Conservation (phyloP, 2,888 invertebrate genomes). For the Synergus laeviventris region DNA sequence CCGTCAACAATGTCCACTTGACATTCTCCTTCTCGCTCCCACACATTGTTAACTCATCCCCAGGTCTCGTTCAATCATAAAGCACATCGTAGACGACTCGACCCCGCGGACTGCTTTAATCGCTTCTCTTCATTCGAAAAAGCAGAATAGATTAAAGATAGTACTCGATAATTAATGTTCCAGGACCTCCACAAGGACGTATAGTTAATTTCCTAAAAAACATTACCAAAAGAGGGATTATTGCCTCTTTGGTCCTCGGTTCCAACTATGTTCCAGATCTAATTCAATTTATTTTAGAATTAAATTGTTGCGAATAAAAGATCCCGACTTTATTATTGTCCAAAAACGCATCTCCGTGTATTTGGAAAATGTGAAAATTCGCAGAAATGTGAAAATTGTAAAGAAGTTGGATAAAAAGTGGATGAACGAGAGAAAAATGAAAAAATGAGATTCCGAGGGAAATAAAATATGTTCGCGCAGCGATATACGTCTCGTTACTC, state of each 20-base stretch:
- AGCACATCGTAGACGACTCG: conserved; percentile 66
- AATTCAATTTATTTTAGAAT: no score
- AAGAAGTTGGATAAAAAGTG: background rate
- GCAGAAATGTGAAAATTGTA: background rate
- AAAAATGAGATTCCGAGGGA: no score
- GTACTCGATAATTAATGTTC: conserved; percentile 35
- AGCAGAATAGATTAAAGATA: conserved; percentile 38
- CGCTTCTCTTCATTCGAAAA: conserved; percentile 39
- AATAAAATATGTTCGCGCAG: background rate
- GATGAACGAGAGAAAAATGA: background rate
- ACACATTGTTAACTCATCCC: conserved; percentile 69
- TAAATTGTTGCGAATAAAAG: no score
- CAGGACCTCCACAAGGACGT: background rate
- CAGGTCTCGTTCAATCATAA: conserved; percentile 72
- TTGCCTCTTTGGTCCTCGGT: no score
- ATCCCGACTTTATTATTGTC: no score
- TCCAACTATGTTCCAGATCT: no score
- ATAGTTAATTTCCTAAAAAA: background rate
- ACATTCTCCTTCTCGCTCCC: conserved; percentile 73
- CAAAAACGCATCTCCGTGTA: no score
- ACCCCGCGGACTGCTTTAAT: conserved; percentile 36
- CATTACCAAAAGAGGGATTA: background rate
- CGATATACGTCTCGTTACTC: conserved; percentile 37
- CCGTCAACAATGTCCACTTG: conserved; percentile 76
- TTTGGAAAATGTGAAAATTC: background rate